These are phyloP conservation scores for Trichogramma evanescens DNA, from an alignment of 2,888 invertebrate species.

Conservation along the genomic window DNA sequence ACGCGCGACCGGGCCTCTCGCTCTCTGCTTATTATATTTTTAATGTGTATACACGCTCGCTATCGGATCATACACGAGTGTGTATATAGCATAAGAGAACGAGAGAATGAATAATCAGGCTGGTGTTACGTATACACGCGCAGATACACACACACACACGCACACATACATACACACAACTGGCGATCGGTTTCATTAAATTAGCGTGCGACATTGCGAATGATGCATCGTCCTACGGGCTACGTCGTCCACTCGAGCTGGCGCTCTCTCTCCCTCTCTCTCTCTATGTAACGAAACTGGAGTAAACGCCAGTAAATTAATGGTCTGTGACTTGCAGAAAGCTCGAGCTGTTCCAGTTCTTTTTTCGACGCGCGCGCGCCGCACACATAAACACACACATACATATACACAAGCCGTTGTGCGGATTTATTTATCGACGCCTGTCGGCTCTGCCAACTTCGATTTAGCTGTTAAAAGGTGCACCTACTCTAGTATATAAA, in stretches of 20 bases:
- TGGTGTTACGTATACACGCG: not conserved
- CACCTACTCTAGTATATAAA: no score
- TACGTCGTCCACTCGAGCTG: not conserved
- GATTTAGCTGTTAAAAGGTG: no score
- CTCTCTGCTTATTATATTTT: no score
- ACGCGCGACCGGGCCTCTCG: no score
- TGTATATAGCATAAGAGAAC: no score
- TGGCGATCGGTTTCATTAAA: slow-evolving; percentile 22
- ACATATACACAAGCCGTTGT: no score
- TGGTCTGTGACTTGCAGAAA: slow-evolving; percentile 19
- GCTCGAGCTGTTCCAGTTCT: not conserved
- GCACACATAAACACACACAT: no score
- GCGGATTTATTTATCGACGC: no score
- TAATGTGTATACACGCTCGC: no score
- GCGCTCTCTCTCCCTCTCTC: not conserved
- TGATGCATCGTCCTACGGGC: slow-evolving; percentile 12
- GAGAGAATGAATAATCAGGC: no score
- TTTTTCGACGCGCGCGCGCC: not conserved
- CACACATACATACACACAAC: not conserved
- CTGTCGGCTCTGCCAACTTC: no score
- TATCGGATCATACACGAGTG: no score
- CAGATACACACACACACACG: not conserved
- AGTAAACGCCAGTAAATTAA: slow-evolving; percentile 20
- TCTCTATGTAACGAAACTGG: slow-evolving; percentile 6
- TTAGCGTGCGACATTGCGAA: slow-evolving; percentile 13